These are phyloP conservation scores for Pseudomyrmex dendroicus DNA, from an alignment of 1,140 invertebrate genomes.

Conservation along the genomic window DNA sequence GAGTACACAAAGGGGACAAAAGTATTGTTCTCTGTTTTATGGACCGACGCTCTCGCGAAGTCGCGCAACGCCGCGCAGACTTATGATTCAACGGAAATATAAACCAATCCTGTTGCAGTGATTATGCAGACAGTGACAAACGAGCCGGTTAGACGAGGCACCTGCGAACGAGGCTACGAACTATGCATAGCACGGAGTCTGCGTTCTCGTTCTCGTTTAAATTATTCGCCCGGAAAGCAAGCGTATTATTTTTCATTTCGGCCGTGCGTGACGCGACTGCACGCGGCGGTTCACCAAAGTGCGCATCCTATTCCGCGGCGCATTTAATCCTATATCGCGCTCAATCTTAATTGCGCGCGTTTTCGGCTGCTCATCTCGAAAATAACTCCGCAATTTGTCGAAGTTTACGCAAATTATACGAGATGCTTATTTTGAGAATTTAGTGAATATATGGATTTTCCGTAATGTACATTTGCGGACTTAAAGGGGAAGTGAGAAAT, in stretches of 20 bases:
- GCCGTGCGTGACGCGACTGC: background rate
- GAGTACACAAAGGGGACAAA: background rate
- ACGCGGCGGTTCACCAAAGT: background rate
- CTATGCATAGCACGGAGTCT: conserved; percentile 15
- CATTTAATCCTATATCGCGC: background rate
- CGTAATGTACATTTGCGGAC: background rate
- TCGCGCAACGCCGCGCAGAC: background rate
- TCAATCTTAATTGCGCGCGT: conserved; percentile 21
- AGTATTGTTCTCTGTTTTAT: conserved; percentile 36
- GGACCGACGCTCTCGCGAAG: conserved; percentile 13
- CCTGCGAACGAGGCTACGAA: conserved; percentile 44
- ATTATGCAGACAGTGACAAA: conserved; percentile 51
- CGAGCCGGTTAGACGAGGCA: conserved; percentile 43
- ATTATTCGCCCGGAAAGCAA: conserved; percentile 5
- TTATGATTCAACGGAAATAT: conserved; percentile 41
- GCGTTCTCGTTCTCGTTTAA: conserved; percentile 34
- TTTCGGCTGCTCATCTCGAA: background rate
- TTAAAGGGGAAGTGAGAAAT: background rate
- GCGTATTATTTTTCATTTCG: conserved; percentile 37
- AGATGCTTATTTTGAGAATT: background rate
- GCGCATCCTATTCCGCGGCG: background rate
- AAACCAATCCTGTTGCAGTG: conserved; percentile 44
- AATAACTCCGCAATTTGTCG: background rate
- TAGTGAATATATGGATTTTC: background rate
- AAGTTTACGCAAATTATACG: background rate